Evolutionary conservation across 1,140 invertebrate genomes (phyloP).

Genomic region (Nomia melanderi): DNA sequence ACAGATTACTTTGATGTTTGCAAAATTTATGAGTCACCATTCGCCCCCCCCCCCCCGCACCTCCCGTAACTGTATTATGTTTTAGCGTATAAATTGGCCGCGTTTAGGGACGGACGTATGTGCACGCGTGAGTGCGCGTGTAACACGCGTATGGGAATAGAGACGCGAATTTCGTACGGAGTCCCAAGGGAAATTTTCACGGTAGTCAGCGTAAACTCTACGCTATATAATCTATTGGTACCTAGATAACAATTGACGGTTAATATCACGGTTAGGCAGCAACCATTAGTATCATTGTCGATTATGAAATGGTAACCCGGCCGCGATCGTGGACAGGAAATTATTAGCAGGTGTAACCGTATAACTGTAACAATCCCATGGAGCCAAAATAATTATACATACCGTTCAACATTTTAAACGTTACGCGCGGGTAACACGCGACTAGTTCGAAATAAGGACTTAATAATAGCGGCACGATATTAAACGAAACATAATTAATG

Average conservation of each 20-base stretch:
- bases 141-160: constrained; percentile 20
- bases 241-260: constrained; percentile 7
- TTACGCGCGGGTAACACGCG: no score
- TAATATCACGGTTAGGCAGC: constrained; percentile 15
- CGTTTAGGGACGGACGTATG: constrained; percentile 9
- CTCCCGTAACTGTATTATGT: constrained; percentile 49
- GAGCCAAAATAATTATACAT: no score
- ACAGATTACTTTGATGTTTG: constrained; percentile 44
- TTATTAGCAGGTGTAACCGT: background rate
- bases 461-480: no score
- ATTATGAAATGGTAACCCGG: background rate
- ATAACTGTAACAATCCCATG: no score
- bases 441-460: no score
- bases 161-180: constrained; percentile 35
- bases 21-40: constrained; percentile 10
- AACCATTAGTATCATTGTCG: background rate
- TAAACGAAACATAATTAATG: no score
- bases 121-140: background rate
- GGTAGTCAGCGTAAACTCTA: constrained; percentile 66
- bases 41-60: constrained; percentile 18
- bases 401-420: no score
- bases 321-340: background rate
- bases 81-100: constrained; percentile 52
- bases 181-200: constrained; percentile 74
- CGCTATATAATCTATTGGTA: constrained; percentile 11